phyloP scores from a whole-genome alignment of 1,140 invertebrate genomes.

The Drosophila watanabei region DNA sequence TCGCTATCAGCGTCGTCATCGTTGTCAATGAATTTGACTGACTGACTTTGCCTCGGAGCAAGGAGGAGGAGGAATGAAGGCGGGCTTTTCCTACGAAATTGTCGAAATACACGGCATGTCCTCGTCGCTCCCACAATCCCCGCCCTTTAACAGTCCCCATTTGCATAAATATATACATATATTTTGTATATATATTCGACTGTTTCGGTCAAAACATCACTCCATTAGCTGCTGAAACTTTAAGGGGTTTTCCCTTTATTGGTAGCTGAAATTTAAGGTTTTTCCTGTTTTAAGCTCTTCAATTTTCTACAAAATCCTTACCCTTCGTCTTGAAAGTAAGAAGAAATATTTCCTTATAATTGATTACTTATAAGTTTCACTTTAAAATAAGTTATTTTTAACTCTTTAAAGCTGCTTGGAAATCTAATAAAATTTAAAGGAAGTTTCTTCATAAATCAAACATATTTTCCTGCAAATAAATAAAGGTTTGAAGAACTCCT shows the following conservation, averaged over 20 bases:
- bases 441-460: neutral
- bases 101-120: conserved; percentile 75
- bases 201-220: conserved; percentile 4
- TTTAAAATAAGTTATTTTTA: too few relatives aligned
- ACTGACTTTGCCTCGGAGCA: conserved; percentile 50
- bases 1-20: conserved; percentile 73
- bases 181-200: neutral
- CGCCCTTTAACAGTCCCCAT: neutral
- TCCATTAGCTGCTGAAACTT: neutral
- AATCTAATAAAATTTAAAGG: too few relatives aligned
- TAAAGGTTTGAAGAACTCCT: neutral
- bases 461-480: neutral
- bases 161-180: conserved; percentile 14
- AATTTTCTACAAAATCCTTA: too few relatives aligned
- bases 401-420: too few relatives aligned
- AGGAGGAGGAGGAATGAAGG: neutral
- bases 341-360: too few relatives aligned
- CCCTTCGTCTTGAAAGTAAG: too few relatives aligned
- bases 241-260: neutral
- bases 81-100: conserved; percentile 55
- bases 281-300: too few relatives aligned
- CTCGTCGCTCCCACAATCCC: conserved; percentile 1
- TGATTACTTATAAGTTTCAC: too few relatives aligned
- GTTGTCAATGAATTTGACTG: conserved; percentile 80
- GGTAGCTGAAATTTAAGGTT: too few relatives aligned